Evolutionary conservation across 2,113 vertebrate species (phyloP), one percentile per base, ranked within the genome.

Genomic region (Cavia aperea): DNA sequence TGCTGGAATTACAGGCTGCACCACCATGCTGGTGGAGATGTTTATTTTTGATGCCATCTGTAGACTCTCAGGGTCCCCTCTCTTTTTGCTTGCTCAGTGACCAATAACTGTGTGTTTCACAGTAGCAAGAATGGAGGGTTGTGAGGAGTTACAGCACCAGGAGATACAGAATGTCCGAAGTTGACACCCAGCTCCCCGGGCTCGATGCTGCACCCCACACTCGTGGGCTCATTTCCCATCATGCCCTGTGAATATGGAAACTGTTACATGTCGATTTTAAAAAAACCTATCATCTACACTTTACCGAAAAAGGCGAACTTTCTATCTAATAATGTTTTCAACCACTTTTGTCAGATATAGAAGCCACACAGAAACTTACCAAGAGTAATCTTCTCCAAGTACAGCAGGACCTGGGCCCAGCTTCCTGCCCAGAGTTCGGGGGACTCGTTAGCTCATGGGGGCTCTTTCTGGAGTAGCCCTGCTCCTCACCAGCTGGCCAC

Each of bases 391-490:
- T 43, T 84, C 87, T 90, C 66, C 24, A 88, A 86, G 70, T 79
- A 79, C 63, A n/a, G n/a, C n/a, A 39, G 51, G 90, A 92, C 65
- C 70, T 78, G 88, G 83, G 73, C 75, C 72, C 14, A 33, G n/a
- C 9, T 77, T 33, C 79, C 83, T 39, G 78, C 90, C 73, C 68
- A 60, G 58, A 84, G 95, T 95, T 94, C 79, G 54, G 0, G 75
- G 66, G 18, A 83, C 83, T 90, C 86, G 24, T 66, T 54, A 88
- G 54, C 62, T 85, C 68, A 65, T 88, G 62, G 36, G 77, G 86
- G 68, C 75, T 83, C 68, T 89, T 94, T 93, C 86, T 86, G 75
- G 90, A 94, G 90, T 81, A 93, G 86, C 63, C 92, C 79, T 63
- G 49, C 72, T 83, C 60, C 31, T 85, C 58, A n/a, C 51, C 89